These are phyloP conservation scores for Abramis brama DNA, from an alignment of 2,113 vertebrate species.

Conservation along the genomic window DNA sequence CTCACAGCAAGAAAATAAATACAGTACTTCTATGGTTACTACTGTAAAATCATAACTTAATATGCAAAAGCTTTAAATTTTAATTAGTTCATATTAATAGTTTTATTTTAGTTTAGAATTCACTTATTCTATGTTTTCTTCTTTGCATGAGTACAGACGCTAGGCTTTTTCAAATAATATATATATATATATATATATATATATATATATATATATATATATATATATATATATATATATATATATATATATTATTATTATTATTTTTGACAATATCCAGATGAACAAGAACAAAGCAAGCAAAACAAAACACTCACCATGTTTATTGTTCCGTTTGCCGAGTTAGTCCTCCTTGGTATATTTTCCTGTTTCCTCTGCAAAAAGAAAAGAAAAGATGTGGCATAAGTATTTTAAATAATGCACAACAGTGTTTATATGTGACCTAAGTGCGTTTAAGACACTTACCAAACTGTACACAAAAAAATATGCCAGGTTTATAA, in stretches of 20 bases:
- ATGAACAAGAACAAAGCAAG: neutral
- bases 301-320: constrained; percentile 1
- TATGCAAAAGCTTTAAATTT: no score
- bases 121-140: neutral
- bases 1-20: neutral
- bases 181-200: no score
- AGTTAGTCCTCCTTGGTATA: neutral
- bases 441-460: neutral
- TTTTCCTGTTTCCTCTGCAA: neutral
- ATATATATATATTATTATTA: no score
- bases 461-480: neutral
- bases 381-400: neutral
- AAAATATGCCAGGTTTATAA: neutral
- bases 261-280: no score
- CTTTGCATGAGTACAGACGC: neutral
- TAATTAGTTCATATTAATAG: no score
- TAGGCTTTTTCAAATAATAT: neutral
- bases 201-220: no score
- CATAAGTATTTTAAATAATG: constrained; percentile 2
- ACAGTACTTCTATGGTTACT: neutral
- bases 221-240: no score
- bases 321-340: neutral
- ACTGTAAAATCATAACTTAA: neutral
- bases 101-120: no score
- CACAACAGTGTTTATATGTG: neutral